phyloP scores from a whole-genome alignment of 2,888 invertebrate species.

The Hypolimnas misippus region DNA sequence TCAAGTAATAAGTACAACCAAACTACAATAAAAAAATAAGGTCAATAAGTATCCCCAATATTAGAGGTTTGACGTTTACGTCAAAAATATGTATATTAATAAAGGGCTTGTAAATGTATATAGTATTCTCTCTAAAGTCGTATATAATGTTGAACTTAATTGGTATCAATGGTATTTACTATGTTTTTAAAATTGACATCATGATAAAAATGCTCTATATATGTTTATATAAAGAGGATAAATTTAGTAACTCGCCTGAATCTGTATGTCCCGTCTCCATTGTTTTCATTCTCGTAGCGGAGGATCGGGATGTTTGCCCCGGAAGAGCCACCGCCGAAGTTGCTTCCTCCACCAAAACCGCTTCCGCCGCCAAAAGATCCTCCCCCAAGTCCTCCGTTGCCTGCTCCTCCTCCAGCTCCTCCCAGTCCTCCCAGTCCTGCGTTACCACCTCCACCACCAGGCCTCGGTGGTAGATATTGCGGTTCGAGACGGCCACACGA shows the following conservation, averaged over 20 bases:
- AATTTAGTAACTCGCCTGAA: slow-evolving; percentile 81
- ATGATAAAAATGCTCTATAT: too few relatives aligned
- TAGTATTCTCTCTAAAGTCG: too few relatives aligned
- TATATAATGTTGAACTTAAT: too few relatives aligned
- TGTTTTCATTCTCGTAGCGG: slow-evolving; percentile 85
- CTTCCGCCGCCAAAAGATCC: slow-evolving; percentile 49
- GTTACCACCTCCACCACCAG: slow-evolving; percentile 50
- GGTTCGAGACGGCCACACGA: slow-evolving; percentile 67
- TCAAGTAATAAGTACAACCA: too few relatives aligned
- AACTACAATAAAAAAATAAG: too few relatives aligned
- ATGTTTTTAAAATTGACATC: not conserved
- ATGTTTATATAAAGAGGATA: not conserved
- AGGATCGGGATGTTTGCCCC: slow-evolving; percentile 81
- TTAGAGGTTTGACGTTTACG: too few relatives aligned
- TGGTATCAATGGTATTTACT: too few relatives aligned
- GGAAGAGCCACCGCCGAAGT: slow-evolving; percentile 53
- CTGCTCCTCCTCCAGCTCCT: slow-evolving; percentile 46
- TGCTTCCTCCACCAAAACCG: slow-evolving; percentile 53
- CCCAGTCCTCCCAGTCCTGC: slow-evolving; percentile 47
- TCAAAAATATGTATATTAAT: too few relatives aligned
- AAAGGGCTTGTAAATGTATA: too few relatives aligned
- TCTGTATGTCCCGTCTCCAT: slow-evolving; percentile 86
- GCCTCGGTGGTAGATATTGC: slow-evolving; percentile 61
- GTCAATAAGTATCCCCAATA: too few relatives aligned
- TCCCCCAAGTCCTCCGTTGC: slow-evolving; percentile 54